These are phyloP conservation scores for Pectinophora gossypiella DNA, from an alignment of 1,140 invertebrate species.

Conservation along the genomic window DNA sequence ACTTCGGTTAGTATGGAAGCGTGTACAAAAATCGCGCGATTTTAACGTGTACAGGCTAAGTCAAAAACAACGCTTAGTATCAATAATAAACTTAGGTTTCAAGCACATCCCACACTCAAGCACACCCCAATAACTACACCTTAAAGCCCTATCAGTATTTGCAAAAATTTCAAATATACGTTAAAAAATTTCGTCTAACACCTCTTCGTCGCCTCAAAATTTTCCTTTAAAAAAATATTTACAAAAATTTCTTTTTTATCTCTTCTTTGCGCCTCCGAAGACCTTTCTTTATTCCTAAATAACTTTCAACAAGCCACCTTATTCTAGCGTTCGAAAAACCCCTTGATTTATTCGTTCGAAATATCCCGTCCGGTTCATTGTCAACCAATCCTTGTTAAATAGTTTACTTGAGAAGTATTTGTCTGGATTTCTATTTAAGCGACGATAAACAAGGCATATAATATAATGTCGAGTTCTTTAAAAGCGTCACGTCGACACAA, in stretches of 20 bases:
- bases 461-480: too few relatives aligned
- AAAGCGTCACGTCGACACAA: too few relatives aligned
- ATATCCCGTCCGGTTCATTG: too few relatives aligned
- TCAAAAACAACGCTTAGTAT: background rate
- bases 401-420: too few relatives aligned
- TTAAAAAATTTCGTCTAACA: constrained; percentile 25
- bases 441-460: too few relatives aligned
- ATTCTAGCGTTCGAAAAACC: background rate
- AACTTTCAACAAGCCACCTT: background rate
- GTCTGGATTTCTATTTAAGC: too few relatives aligned
- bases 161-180: constrained; percentile 33
- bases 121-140: constrained; percentile 4
- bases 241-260: constrained; percentile 40
- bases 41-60: too few relatives aligned
- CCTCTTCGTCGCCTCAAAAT: constrained; percentile 14
- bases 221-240: constrained; percentile 50
- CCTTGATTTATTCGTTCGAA: background rate
- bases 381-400: too few relatives aligned
- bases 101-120: background rate
- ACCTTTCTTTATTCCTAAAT: constrained; percentile 1
- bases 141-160: constrained; percentile 31
- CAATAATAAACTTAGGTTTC: background rate
- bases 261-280: constrained; percentile 14
- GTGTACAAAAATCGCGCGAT: too few relatives aligned
- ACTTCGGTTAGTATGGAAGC: too few relatives aligned